These are phyloP conservation scores for Perizoma flavofasciatum DNA, from an alignment of 2,888 invertebrate genomes.

Conservation along the genomic window DNA sequence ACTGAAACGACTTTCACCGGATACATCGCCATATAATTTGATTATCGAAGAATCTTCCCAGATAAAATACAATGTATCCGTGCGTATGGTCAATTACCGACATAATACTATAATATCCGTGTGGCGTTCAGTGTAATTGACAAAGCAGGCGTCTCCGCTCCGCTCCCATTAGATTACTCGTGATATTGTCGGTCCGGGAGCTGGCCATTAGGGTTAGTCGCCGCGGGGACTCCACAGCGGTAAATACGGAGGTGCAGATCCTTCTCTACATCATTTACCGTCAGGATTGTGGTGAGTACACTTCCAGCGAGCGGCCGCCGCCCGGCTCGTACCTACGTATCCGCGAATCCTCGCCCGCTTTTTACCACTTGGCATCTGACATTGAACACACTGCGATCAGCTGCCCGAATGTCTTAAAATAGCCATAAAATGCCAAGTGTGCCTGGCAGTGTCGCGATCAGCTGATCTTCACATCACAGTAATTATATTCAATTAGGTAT, in stretches of 20 bases:
- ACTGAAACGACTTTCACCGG: slow-evolving; percentile 70
- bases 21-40: slow-evolving; percentile 70
- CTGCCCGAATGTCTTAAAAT: slow-evolving; percentile 80
- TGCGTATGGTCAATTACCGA: slow-evolving; percentile 64
- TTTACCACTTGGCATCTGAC: slow-evolving; percentile 65
- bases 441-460: slow-evolving; percentile 78
- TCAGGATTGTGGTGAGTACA: slow-evolving; percentile 80
- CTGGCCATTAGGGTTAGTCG: slow-evolving; percentile 77
- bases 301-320: slow-evolving; percentile 35
- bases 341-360: slow-evolving; percentile 35
- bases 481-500: slow-evolving; percentile 77
- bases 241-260: slow-evolving; percentile 82
- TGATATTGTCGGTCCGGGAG: slow-evolving; percentile 77
- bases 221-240: slow-evolving; percentile 80
- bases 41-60: slow-evolving; percentile 67
- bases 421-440: slow-evolving; percentile 79
- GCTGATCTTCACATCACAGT: slow-evolving; percentile 75
- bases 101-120: slow-evolving; percentile 53
- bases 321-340: slow-evolving; percentile 15
- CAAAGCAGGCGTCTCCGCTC: slow-evolving; percentile 66
- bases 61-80: slow-evolving; percentile 69
- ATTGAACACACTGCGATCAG: slow-evolving; percentile 77
- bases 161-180: slow-evolving; percentile 76
- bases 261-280: slow-evolving; percentile 80
- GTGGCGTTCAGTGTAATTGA: slow-evolving; percentile 77